Percentiles rank a stretch among this genome's conserved stretches.
These are phyloP conservation scores for Amphipoea oculea DNA, from an alignment of 2,888 invertebrate species.

Conservation along the genomic window DNA sequence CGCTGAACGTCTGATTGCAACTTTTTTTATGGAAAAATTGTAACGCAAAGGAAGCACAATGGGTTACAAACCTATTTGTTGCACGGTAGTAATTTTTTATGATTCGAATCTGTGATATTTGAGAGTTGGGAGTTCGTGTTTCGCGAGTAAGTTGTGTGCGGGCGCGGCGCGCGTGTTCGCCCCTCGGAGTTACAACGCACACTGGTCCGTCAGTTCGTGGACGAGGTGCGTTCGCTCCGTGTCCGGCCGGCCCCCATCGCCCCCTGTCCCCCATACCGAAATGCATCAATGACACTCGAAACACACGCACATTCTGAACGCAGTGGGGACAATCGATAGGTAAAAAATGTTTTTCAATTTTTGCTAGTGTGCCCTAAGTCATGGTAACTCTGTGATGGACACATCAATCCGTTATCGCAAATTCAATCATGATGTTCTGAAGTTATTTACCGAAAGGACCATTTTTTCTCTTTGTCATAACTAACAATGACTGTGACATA, in stretches of 20 bases:
- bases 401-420: not conserved
- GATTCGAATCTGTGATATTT: slow-evolving; percentile 62
- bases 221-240: slow-evolving; percentile 73
- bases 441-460: not conserved
- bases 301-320: slow-evolving; percentile 88
- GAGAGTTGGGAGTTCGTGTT: slow-evolving; percentile 80
- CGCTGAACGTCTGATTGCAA: slow-evolving; percentile 73
- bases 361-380: slow-evolving; percentile 44
- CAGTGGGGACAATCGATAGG: slow-evolving; percentile 82
- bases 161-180: slow-evolving; percentile 84
- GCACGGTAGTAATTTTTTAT: slow-evolving; percentile 69
- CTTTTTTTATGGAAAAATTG: slow-evolving; percentile 68
- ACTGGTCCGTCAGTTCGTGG: slow-evolving; percentile 75
- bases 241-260: slow-evolving; percentile 78
- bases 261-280: slow-evolving; percentile 86
- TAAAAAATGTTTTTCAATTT: slow-evolving; percentile 74
- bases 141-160: slow-evolving; percentile 85
- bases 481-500: not conserved
- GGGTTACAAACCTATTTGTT: slow-evolving; percentile 80
- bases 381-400: slow-evolving; percentile 14
- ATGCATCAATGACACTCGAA: slow-evolving; percentile 90
- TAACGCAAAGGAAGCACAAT: slow-evolving; percentile 75
- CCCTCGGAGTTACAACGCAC: slow-evolving; percentile 86
- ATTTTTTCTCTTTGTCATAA: not conserved
- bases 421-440: not conserved